Conservation (phyloP, 2,888 invertebrate genomes). For the Sinodicranocentrus sp. region DNA sequence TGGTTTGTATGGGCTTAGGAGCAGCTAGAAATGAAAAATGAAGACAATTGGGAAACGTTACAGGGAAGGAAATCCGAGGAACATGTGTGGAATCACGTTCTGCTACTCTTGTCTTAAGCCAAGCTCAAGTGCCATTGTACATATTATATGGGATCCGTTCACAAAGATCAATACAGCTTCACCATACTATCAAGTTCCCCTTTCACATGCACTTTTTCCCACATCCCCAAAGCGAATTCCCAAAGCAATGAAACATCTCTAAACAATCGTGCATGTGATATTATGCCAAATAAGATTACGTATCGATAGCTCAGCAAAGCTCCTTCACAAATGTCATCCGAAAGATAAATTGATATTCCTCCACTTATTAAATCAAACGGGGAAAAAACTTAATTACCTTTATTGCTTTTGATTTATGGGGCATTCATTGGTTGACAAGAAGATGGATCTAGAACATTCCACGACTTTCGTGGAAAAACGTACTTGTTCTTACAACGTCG, state of each 20-base stretch:
- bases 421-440: conserved; percentile 4
- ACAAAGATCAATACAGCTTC: conserved; percentile 43
- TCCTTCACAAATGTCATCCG: conserved; percentile 23
- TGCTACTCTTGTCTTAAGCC: conserved; percentile 61
- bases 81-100: conserved; percentile 74
- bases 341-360: conserved; percentile 38
- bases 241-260: conserved; percentile 31
- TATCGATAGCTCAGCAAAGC: conserved; percentile 34
- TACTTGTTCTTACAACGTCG: too few species aligned
- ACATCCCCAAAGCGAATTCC: neutral
- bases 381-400: conserved; percentile 40
- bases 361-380: conserved; percentile 21
- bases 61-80: conserved; percentile 70
- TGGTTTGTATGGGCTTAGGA: neutral
- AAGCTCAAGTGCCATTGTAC: conserved; percentile 11
- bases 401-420: conserved; percentile 48
- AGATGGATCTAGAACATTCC: neutral
- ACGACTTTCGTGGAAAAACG: too few species aligned
- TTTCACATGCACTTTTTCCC: neutral
- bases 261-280: conserved; percentile 49
- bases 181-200: conserved; percentile 8
- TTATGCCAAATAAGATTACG: conserved; percentile 50
- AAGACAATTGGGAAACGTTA: conserved; percentile 64
- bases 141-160: neutral
- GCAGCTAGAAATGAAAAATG: conserved; percentile 67